phyloP scores from a whole-genome alignment of 2,797 vertebrate genomes.

The Eutrigla gurnardus region DNA sequence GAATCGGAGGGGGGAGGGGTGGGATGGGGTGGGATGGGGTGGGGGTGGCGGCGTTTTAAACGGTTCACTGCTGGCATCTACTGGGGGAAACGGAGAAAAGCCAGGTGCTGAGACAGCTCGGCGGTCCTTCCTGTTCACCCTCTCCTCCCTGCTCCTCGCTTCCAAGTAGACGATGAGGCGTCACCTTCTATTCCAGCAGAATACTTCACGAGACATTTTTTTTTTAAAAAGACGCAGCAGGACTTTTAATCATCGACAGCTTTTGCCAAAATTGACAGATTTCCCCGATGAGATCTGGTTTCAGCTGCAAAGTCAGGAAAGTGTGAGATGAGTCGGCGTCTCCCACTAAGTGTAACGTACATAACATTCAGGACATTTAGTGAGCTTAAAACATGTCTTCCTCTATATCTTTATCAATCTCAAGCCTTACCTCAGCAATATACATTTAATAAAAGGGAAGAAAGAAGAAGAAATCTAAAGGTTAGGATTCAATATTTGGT shows the following conservation, averaged over 20 bases:
- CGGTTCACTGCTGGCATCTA: slow-evolving; percentile 86
- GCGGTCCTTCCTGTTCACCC: slow-evolving; percentile 17
- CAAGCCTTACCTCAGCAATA: background rate
- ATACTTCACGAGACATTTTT: slow-evolving; percentile 19
- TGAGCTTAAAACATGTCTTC: background rate
- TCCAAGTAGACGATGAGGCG: slow-evolving; percentile 35
- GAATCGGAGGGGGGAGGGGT: slow-evolving; percentile 15
- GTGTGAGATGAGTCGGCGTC: slow-evolving; percentile 16
- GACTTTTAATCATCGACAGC: background rate
- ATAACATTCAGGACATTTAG: background rate
- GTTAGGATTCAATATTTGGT: background rate
- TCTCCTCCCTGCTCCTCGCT: background rate
- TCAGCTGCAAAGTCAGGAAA: slow-evolving; percentile 16
- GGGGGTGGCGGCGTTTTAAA: slow-evolving; percentile 36
- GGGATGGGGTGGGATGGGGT: background rate
- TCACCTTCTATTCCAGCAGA: slow-evolving; percentile 26
- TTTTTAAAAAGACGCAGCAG: background rate
- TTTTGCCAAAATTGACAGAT: slow-evolving; percentile 28
- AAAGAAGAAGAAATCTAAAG: background rate
- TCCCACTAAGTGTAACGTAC: slow-evolving; percentile 2
- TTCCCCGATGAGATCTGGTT: slow-evolving; percentile 11
- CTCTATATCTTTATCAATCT: background rate
- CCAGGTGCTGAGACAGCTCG: background rate
- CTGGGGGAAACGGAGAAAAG: slow-evolving; percentile 54
- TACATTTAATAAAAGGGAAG: background rate